Percentiles rank a stretch among this genome's conserved stretches.
Evolutionary conservation across 2,797 vertebrate species (phyloP).

Genomic region (Anolis apletophallus): DNA sequence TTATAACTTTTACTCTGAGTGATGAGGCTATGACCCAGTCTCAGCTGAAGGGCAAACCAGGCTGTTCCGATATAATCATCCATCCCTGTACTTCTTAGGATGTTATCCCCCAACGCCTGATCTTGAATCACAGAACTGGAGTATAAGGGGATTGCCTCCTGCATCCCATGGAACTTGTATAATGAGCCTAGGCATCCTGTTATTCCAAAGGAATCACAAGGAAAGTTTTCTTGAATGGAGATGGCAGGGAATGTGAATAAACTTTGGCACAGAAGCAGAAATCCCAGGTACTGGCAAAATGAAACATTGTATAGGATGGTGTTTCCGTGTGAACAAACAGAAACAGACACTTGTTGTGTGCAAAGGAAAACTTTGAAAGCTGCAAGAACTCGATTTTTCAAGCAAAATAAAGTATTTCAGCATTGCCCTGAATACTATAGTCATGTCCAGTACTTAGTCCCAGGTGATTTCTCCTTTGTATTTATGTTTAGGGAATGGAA

Average conservation of each 20-base stretch:
- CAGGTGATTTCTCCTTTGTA: neutral
- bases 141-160: neutral
- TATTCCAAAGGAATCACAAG: neutral
- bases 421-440: neutral
- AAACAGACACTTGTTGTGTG: neutral
- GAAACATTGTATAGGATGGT: neutral
- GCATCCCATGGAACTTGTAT: neutral
- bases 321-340: neutral
- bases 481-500: neutral
- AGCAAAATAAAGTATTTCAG: neutral
- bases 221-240: neutral
- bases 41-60: conserved; percentile 7
- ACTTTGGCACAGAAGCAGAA: neutral
- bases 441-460: neutral
- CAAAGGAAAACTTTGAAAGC: neutral
- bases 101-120: neutral
- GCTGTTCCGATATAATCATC: neutral
- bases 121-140: neutral
- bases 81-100: neutral
- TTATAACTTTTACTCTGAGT: conserved; percentile 9
- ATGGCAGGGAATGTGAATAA: neutral
- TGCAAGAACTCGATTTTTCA: neutral
- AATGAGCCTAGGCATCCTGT: neutral
- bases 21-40: neutral
- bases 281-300: neutral